Evolutionary conservation across 2,888 invertebrate genomes (phyloP), one percentile per base, ranked within the genome.

Genomic region (Limnephilus lunatus): DNA sequence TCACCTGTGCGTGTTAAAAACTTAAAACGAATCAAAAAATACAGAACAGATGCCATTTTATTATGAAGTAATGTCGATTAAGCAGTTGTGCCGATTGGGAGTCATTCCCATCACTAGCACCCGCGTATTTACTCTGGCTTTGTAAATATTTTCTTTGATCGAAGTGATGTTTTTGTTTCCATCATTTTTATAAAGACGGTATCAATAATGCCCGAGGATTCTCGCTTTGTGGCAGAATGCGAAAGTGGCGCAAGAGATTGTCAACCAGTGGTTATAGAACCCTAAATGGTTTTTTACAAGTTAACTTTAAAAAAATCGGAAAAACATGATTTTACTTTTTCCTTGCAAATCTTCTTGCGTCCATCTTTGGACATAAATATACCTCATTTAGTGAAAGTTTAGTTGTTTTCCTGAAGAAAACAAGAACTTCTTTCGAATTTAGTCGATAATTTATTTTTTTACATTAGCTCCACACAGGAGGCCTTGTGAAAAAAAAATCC

Each of bases 121-220:
- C 87, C n/a, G 87, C 87, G 91, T 91, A 91, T 91, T 91, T 88
- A 91, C 68, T 88, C 83, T 31, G 44, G 48, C 81, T 30, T 48
- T 88, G 91, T 92, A 92, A 92, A 91, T 92, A 92, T 92, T 92
- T 92, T 91, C 91, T 92, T 92, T 92, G 91, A 92, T 92, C 82
- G 88, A 81, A 89, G 85, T 89, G 91, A 91, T 92, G 91, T 92
- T 92, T 92, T 92, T 91, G 92, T 89, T 92, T 92, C 91, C 81
- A 92, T 89, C 85, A 68, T 85, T 91, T 88, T 91, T 88, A 92
- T 92, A 91, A 89, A 92, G 91, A 82, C 88, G 89, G 89, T 85
- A 90, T 83, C 48, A 90, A 92, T 92, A 92, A 92, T 92, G 86
- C 86, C 86, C n/a, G 44, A 68, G 68, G 68, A 68, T 68, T 68